Evolutionary conservation across 2,113 vertebrate genomes (phyloP).

Genomic region (Carassius gibelio): DNA sequence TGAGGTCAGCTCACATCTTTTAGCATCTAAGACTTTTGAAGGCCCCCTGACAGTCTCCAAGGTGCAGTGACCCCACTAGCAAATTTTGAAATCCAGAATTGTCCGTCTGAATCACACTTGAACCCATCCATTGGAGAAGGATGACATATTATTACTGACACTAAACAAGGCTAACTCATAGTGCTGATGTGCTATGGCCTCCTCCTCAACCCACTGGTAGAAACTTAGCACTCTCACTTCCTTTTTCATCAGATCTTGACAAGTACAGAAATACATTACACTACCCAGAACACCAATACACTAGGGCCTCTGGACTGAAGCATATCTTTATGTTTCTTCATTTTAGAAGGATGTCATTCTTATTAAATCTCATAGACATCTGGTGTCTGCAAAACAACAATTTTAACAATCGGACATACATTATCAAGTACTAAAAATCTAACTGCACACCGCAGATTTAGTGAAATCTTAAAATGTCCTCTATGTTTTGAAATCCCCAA

Average conservation of each 20-base stretch:
- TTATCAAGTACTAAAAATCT: not conserved
- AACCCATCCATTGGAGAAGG: constrained; percentile 5
- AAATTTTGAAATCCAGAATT: not conserved
- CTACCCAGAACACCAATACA: not conserved
- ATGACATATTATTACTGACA: constrained; percentile 31
- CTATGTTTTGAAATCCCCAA: constrained; percentile 8
- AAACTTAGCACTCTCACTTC: constrained; percentile 11
- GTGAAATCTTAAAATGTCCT: not conserved
- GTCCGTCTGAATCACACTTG: not conserved
- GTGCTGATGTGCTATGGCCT: constrained; percentile 6
- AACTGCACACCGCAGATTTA: not conserved
- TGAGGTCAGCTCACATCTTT: no score
- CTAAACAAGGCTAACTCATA: constrained; percentile 38
- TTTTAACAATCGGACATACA: not conserved
- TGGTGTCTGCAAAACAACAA: not conserved
- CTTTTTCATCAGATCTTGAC: constrained; percentile 14
- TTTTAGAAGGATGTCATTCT: constrained; percentile 8
- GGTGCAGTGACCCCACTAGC: not conserved
- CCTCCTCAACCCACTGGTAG: constrained; percentile 14
- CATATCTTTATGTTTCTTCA: not conserved
- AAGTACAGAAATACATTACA: not conserved
- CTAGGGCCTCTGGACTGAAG: not conserved
- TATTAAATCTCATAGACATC: not conserved
- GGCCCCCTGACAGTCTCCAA: no score
- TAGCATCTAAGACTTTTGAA: no score